Conservation (phyloP, 2,888 invertebrate genomes). For the Tetragonula carbonaria region DNA sequence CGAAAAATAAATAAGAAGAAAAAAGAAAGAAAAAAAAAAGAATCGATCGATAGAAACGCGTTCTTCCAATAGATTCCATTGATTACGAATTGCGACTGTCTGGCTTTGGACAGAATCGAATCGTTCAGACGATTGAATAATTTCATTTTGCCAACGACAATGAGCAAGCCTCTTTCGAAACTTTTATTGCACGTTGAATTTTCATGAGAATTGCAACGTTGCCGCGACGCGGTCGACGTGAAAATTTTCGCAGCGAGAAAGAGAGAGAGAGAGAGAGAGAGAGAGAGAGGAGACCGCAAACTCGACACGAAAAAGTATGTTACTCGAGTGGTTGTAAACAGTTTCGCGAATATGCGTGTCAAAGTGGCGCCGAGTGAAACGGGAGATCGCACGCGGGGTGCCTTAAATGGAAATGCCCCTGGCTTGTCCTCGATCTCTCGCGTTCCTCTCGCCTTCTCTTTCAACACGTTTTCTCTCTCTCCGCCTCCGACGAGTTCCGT, state of each 20-base stretch:
- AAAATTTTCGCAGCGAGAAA: background rate
- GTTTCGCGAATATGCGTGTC: constrained; percentile 49
- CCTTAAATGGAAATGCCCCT: constrained; percentile 70
- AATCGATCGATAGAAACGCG: background rate
- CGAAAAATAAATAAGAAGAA: background rate
- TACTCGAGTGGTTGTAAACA: constrained; percentile 20
- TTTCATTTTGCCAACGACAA: background rate
- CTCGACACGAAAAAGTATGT: constrained; percentile 5
- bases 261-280: background rate
- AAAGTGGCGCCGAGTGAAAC: constrained; percentile 52
- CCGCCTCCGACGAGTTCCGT: background rate
- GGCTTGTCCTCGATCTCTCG: constrained; percentile 64
- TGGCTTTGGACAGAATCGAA: background rate
- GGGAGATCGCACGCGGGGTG: constrained; percentile 48
- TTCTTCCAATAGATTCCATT: background rate
- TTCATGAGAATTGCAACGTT: background rate
- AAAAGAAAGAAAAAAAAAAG: background rate
- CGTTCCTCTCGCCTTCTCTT: constrained; percentile 40
- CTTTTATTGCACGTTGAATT: background rate
- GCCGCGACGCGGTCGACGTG: background rate
- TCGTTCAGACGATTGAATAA: background rate
- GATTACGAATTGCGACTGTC: background rate
- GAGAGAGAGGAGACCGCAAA: background rate
- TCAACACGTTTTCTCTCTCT: background rate
- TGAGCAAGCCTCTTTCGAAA: background rate